Evolutionary conservation across 2,113 vertebrate species (phyloP).

Genomic region (Phalacrocorax aristotelis): DNA sequence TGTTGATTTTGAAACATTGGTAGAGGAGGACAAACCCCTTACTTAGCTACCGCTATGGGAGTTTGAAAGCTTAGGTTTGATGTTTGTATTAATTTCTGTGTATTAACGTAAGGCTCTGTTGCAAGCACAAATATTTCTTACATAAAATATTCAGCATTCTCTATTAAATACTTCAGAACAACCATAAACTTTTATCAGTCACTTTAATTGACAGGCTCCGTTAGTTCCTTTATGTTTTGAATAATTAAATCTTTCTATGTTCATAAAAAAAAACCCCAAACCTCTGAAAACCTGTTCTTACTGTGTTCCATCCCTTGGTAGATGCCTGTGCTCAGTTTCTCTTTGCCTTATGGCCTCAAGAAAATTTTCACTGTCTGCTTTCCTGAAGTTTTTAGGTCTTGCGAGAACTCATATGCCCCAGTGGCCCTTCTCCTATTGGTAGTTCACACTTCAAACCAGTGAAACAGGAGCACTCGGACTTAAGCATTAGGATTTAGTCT

Average conservation of each 20-base stretch:
- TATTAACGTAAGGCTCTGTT: not conserved
- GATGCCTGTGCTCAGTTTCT: not conserved
- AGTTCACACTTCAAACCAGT: not conserved
- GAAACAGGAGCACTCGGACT: not conserved
- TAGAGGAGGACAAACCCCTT: not conserved
- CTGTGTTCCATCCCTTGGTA: not conserved
- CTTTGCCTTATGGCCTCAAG: not conserved
- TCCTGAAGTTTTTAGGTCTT: not conserved
- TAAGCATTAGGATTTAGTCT: not conserved
- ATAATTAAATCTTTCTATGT: slow-evolving; percentile 13
- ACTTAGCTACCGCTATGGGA: not conserved
- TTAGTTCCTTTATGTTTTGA: not conserved
- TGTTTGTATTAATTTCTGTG: not conserved
- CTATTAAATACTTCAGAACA: slow-evolving; percentile 34
- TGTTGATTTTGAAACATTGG: not conserved
- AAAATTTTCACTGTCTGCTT: not conserved
- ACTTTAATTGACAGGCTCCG: slow-evolving; percentile 16
- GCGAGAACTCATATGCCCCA: not conserved
- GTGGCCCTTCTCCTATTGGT: not conserved
- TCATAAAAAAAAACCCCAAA: not conserved
- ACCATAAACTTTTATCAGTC: not conserved
- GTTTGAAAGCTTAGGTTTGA: not conserved
- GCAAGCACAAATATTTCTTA: not conserved
- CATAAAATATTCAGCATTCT: slow-evolving; percentile 4
- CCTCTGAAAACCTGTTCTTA: not conserved